Percentiles rank a stretch among this genome's conserved stretches.
Conservation (phyloP, 2,888 invertebrate genomes). For the Nymphalis c-album region DNA sequence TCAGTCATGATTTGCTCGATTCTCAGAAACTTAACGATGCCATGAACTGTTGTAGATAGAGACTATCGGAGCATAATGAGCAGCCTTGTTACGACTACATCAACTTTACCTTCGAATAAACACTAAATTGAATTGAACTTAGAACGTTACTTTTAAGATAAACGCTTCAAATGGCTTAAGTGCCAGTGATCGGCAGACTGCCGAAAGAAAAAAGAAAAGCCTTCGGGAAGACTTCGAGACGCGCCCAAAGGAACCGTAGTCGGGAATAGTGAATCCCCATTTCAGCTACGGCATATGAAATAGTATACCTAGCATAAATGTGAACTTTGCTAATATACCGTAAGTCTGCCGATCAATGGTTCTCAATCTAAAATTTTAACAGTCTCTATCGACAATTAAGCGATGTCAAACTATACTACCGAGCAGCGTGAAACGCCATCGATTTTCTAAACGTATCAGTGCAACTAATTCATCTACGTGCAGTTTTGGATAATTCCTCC, state of each 20-base stretch:
- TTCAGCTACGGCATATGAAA: no score
- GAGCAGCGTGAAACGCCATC: neutral
- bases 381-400: conserved; percentile 1
- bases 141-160: neutral
- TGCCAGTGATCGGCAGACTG: no score
- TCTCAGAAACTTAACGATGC: neutral
- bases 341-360: no score
- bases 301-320: no score
- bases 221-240: no score
- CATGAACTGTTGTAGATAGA: neutral
- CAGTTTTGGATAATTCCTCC: neutral
- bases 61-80: neutral
- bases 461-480: neutral
- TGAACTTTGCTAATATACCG: no score
- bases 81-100: no score
- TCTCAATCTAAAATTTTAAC: no score
- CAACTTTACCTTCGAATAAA: neutral
- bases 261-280: no score
- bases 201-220: no score
- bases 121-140: neutral
- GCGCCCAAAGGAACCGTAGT: no score
- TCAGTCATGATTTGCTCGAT: neutral
- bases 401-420: neutral
- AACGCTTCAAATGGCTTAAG: neutral
- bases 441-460: neutral